Evolutionary conservation across 2,113 vertebrate species (phyloP).

Genomic region (Proterorhinus semilunaris): DNA sequence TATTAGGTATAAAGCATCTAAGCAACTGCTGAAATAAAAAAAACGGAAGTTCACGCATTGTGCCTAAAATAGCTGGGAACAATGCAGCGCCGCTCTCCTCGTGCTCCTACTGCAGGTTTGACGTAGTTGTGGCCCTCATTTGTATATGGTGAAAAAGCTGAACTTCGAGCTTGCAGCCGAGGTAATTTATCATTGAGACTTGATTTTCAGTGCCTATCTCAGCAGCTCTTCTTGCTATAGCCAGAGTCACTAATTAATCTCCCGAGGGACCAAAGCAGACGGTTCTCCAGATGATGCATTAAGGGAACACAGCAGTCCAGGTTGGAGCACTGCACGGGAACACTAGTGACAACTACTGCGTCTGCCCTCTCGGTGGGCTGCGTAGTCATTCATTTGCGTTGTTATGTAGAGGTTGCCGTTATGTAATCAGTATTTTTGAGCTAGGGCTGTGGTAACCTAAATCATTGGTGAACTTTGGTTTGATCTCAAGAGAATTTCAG

Average conservation of each 20-base stretch:
- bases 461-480: slow-evolving; percentile 15
- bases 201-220: slow-evolving; percentile 45
- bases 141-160: slow-evolving; percentile 57
- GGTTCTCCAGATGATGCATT: slow-evolving; percentile 65
- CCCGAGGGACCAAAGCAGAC: slow-evolving; percentile 41
- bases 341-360: neutral
- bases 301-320: slow-evolving; percentile 37
- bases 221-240: slow-evolving; percentile 41
- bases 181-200: slow-evolving; percentile 66
- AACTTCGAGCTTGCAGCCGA: slow-evolving; percentile 53
- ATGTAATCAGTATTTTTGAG: slow-evolving; percentile 32
- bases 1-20: too few relatives aligned
- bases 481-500: neutral
- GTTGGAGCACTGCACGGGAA: slow-evolving; percentile 19
- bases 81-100: neutral
- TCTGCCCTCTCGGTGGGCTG: neutral
- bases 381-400: slow-evolving; percentile 15
- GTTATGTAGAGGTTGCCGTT: neutral
- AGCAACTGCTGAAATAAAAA: neutral
- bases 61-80: slow-evolving; percentile 6
- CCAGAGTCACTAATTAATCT: slow-evolving; percentile 67
- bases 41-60: neutral
- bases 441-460: slow-evolving; percentile 32
- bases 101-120: neutral
- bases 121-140: slow-evolving; percentile 28